phyloP scores from a whole-genome alignment of 30 jellyfish, hydroid and myxozoan species.

The Mastigias papua region DNA sequence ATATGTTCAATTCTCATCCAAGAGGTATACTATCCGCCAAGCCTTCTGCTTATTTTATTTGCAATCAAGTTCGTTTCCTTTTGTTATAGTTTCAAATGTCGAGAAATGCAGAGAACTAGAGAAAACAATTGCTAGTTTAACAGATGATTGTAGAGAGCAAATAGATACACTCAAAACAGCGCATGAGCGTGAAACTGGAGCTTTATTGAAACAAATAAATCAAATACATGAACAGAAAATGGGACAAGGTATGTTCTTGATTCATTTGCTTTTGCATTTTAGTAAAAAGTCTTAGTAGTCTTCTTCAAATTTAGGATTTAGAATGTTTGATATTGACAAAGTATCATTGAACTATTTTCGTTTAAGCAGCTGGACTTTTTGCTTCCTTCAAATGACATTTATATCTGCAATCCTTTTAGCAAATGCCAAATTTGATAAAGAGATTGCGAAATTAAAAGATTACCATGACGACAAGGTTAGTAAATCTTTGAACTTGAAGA shows the following conservation, averaged over 20 bases:
- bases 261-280: neutral
- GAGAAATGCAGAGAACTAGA: slow-evolving; percentile 10
- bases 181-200: slow-evolving; percentile 37
- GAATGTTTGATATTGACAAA: no score
- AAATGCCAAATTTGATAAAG: slow-evolving; percentile 24
- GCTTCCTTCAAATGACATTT: neutral
- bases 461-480: slow-evolving; percentile 50
- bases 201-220: slow-evolving; percentile 13
- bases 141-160: slow-evolving; percentile 28
- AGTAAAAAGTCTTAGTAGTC: no score
- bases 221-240: slow-evolving; percentile 42
- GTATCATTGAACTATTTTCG: no score
- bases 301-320: no score
- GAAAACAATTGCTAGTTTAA: slow-evolving; percentile 18
- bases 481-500: neutral
- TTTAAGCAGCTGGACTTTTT: neutral
- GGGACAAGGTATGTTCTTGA: slow-evolving; percentile 35
- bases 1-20: no score
- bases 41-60: neutral
- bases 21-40: no score
- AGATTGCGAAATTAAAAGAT: slow-evolving; percentile 51
- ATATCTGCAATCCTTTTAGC: slow-evolving; percentile 8
- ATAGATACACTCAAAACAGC: slow-evolving; percentile 37
- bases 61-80: neutral
- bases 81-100: slow-evolving; percentile 25